Evolutionary conservation across 1,140 invertebrate genomes (phyloP), one percentile per base, ranked within the genome.

Genomic region (Drosophila pectinifera): DNA sequence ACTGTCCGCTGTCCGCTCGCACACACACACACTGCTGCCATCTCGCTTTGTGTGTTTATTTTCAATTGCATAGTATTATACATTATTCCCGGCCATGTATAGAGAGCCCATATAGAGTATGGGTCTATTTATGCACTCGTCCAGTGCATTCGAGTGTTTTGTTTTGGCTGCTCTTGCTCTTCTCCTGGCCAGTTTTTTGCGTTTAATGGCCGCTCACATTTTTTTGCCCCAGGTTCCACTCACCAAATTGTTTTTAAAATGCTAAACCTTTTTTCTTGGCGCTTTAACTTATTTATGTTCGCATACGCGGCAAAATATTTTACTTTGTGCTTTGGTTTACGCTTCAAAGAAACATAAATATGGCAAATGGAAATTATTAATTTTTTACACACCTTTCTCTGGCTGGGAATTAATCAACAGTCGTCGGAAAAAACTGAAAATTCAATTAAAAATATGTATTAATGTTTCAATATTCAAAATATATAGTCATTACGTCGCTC

Each of bases 101-200:
- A 62, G 45, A 26, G 54, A 39, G 43, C 56, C 39, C 38, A 18
- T 65, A 43, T 39, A 1, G 28, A 36, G 57, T 31, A 13, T 45
- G 61, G 49, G 77, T 63, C 73, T 74, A 89, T 89, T 89, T 89
- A 88, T 88, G 85, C 80, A 90, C 80, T 89, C 72, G 68, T 24
- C 54, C 68, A 58, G 59, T 78, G 68, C 77, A 72, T 68, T 89
- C 45, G 78, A 89, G 83, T 77, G 68, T 69, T 89, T 80, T 89
- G 84, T 77, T 89, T 89, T 80, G 80, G 67, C 78, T 88, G 55
- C 63, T 62, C 51, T 16, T n/a, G 10, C 26, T 11, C 48, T 10
- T 4, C 49, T 36, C 18, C 31, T 36, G 49, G 0, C 7, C 49
- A 20, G 67, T 64, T 82, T 81, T 68, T 82, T 62, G 38, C 55